Base-by-base conservation (phyloP, 1,140 invertebrate genomes). In the Sesamia nonagrioides region DNA sequence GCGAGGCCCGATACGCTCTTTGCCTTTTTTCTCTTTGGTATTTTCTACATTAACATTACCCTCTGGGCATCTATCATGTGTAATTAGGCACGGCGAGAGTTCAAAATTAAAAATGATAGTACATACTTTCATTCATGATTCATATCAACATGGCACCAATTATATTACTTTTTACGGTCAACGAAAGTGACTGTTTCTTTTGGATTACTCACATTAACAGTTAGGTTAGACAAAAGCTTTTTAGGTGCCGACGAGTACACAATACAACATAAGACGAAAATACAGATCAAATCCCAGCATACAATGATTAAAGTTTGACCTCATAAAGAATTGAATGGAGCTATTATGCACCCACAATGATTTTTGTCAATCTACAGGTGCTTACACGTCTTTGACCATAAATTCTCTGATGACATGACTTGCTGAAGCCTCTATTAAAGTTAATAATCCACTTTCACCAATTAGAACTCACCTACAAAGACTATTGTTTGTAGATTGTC, bases 381-480 rank as follows among this genome's bases (percentile, higher is more conserved):
- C 33, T 45, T 18, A 8, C 72, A 40, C 50, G 27, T 56, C 61
- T 66, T 17, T 33, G 54, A 21, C 15, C 37, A 45, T 45, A 54
- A 45, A 68, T 68, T 77, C 60, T 66, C 9, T 68, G 50, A 77
- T 54, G 48, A 52, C 61, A 77, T 68, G 45, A 52, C 27, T 60
- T 50, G 40, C 21, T 58, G 42, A 77, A 40, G 42, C 33, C 45
- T 78, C 54, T 54, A 56, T 40, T 50, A 35, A 17, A 68, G 82
- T 84, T 79, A 82, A 88, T 85, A 83, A 83, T 85, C 33, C 42
- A 85, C 89, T 91, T 91, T 91, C 89, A 82, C 87, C 83, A 75
- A 83, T 83, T 80, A 81, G 61, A 68, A 60, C 76, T 79, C 82
- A 81, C 83, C 81, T 77, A 81, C 83, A 83, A 77, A 69, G 18